These are phyloP conservation scores for Cladopsammia gracilis DNA, from an alignment of 64 coral and sea anemone genomes.

Conservation along the genomic window DNA sequence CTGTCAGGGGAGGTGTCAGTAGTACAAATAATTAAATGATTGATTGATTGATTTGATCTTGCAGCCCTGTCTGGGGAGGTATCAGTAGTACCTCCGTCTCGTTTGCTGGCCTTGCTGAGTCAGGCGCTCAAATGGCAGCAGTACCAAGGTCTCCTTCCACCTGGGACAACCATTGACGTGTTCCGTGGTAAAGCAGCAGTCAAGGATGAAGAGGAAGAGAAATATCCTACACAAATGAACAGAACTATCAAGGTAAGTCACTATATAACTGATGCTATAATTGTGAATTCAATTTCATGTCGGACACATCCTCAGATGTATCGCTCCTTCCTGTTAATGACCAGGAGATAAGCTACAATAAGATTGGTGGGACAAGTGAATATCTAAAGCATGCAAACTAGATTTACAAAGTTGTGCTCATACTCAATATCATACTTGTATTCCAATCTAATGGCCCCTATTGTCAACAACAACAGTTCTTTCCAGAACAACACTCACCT, in stretches of 20 bases:
- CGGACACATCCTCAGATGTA: too few relatives aligned
- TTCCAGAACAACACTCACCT: too few relatives aligned
- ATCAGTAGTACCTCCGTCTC: conserved; percentile 96
- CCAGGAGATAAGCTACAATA: too few relatives aligned
- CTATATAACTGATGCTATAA: not conserved
- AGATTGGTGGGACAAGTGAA: too few relatives aligned
- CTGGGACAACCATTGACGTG: conserved; percentile 97
- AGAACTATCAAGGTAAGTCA: conserved; percentile 91
- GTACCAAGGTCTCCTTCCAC: conserved; percentile 94
- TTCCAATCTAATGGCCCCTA: too few relatives aligned
- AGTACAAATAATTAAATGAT: conserved; percentile 26
- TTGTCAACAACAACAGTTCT: too few relatives aligned
- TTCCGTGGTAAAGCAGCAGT: conserved; percentile 98
- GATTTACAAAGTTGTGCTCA: too few relatives aligned
- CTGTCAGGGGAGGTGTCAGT: conserved; percentile 53
- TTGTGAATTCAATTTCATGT: too few relatives aligned
- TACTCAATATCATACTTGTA: too few relatives aligned
- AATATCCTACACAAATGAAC: conserved; percentile 91
- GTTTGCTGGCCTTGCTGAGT: conserved; percentile 91
- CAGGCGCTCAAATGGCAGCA: conserved; percentile 99
- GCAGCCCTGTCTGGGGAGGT: conserved; percentile 95
- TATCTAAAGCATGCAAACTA: too few relatives aligned
- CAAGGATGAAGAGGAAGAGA: conserved; percentile 97
- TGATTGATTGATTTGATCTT: not conserved
- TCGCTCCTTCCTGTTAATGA: too few relatives aligned